phyloP scores from a whole-genome alignment of 2,113 vertebrate species.

The Excalfactoria chinensis region DNA sequence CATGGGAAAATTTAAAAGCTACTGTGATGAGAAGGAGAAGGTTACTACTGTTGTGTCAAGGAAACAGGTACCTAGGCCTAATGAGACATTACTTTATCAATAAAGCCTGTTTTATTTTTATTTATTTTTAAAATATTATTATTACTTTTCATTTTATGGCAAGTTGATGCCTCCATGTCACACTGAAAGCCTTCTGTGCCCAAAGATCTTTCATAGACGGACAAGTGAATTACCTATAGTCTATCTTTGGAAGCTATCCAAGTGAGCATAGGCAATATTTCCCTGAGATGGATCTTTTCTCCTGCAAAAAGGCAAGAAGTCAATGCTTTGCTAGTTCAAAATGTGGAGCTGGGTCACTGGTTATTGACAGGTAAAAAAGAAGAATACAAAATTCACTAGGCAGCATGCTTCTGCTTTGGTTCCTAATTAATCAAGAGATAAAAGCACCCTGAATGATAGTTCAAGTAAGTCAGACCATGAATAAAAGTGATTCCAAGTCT shows the following conservation, averaged over 20 bases:
- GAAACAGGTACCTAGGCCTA: neutral
- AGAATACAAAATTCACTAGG: neutral
- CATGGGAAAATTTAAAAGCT: neutral
- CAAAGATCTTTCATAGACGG: neutral
- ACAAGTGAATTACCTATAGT: neutral
- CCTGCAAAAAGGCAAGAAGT: neutral
- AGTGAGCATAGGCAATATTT: neutral
- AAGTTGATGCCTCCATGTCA: neutral
- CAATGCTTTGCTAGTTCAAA: neutral
- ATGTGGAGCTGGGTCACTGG: neutral
- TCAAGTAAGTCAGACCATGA: neutral
- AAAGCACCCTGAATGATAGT: neutral
- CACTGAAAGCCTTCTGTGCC: neutral
- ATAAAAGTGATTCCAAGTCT: neutral
- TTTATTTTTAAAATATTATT: neutral
- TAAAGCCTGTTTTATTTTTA: neutral
- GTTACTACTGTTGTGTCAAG: neutral
- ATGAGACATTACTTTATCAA: neutral
- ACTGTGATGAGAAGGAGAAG: neutral
- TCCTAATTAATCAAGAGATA: slow-evolving; percentile 21
- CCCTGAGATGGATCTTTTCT: neutral
- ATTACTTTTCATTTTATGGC: neutral
- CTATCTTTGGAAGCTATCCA: neutral
- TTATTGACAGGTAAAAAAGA: neutral
- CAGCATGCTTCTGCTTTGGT: neutral